A percentile compares a stretch with the other conserved stretches of the same genome.
Evolutionary conservation across 2,113 vertebrate genomes (phyloP).

Genomic region (Craseonycteris thonglongyai): DNA sequence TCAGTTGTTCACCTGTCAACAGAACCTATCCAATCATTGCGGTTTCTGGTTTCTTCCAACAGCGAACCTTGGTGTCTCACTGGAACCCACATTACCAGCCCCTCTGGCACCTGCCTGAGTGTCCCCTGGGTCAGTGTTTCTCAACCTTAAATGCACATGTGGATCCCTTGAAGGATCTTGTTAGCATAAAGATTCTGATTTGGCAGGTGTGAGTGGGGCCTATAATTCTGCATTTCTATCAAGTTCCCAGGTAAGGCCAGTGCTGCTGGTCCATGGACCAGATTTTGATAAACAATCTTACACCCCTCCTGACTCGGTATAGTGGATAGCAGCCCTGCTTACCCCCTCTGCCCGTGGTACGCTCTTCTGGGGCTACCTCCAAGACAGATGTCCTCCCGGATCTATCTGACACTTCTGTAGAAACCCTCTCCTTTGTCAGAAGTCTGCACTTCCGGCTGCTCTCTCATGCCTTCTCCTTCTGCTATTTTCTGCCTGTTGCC

Average conservation of each 20-base stretch:
- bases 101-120: neutral
- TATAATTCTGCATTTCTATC: neutral
- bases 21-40: neutral
- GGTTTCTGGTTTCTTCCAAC: neutral
- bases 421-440: neutral
- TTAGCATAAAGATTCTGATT: neutral
- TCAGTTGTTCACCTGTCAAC: neutral
- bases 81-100: neutral
- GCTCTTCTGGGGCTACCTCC: neutral
- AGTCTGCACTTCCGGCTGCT: neutral
- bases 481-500: neutral
- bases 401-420: neutral
- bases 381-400: neutral
- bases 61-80: neutral
- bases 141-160: neutral
- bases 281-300: neutral
- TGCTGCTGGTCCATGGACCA: neutral
- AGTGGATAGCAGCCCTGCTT: neutral
- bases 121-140: neutral
- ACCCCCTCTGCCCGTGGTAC: neutral
- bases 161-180: neutral
- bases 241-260: neutral
- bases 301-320: fast-evolving
- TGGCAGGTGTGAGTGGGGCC: neutral
- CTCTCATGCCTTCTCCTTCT: neutral